Evolutionary conservation across 2,113 vertebrate genomes (phyloP), one percentile per base, ranked within the genome.

Genomic region (Pimephales promelas): DNA sequence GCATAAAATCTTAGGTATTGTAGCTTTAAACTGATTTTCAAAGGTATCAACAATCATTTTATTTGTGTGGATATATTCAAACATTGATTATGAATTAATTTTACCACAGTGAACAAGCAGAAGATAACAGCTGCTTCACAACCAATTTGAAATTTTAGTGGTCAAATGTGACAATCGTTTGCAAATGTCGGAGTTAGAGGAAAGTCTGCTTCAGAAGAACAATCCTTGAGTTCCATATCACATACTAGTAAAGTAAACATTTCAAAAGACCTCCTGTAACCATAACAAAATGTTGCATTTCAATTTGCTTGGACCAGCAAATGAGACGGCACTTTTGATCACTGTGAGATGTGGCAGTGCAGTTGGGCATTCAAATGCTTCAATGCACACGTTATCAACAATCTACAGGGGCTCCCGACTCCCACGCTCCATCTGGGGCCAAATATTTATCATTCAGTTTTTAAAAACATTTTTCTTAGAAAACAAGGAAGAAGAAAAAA

Each of bases 371-470:
- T 76, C 75, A 88, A 83, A 85, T 80, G 77, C 89, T 88, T 83
- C 57, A 81, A 86, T 78, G 87, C 66, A 79, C 83, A 84, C 0
- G 74, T 90, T 92, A 91, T 91, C 87, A 90, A 81, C 84, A 83
- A 91, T 88, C 87, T 85, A 89, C 54, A 78, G 85, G 85, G 83
- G 79, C 84, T 72, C 88, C 52, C 73, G 86, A 80, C 91, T 92
- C 89, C 89, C 89, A 92, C 31, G 47, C 86, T 84, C 76, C 45
- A 73, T 71, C 84, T 84, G 86, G 64, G 88, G 81, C 82, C 88
- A 92, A 92, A 92, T 92, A 90, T 93, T 90, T 90, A 92, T 92
- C 86, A 90, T 87, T 61, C 87, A 82, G 88, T 91, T 91, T 91
- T 79, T 84, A 83, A 91, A 93, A 92, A 92, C 89, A 90, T 91